Base-by-base conservation (phyloP, 2,797 vertebrate genomes). In the Eremophila alpestris region DNA sequence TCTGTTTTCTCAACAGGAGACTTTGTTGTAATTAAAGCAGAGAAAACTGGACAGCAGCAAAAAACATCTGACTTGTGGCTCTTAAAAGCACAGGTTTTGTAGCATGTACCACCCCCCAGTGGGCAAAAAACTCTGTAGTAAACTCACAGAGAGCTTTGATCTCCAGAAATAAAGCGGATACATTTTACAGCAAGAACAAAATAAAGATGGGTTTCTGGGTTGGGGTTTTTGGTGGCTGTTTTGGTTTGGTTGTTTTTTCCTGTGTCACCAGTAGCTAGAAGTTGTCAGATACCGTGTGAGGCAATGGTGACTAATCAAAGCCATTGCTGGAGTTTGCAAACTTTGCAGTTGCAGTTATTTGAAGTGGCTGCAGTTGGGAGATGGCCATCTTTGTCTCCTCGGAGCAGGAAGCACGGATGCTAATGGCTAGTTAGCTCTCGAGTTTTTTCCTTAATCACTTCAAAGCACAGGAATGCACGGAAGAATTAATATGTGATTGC, bases 41-140 rank as follows among this genome's bases (percentile, higher is more conserved):
- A 96, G 97, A 96, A 98, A 97, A 97, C 96, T 95, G 97, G 98
- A 98, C 97, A 96, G 96, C 96, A 98, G 97, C 97, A 97, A 95
- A 97, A 96, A 93, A 75, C 88, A 96, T 97, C 97, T 98, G 98
- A 97, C 97, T 97, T 96, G 96, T 90, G 87, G 97, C 95, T 96
- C 92, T 95, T 86, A 94, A 97, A 97, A 97, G 96, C 95, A 55
- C 79, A 79, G 96, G 97, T 99, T 98, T 98, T 98, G 98, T 97
- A 99, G 99, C 97, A 97, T 98, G 98, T 99, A 99, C 98, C 98
- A 99, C 99, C 99, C 99, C 99, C 99, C 99, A 99, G 99, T 97
- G 99, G 99, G 99, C 98, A 98, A 98, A 98, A 98, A 98, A 98
- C 98, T 98, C 98, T 95, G 98, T 98, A 98, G 98, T 98, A 98